Evolutionary conservation across 1,140 invertebrate genomes (phyloP).

Genomic region (Piezodorus guildinii): DNA sequence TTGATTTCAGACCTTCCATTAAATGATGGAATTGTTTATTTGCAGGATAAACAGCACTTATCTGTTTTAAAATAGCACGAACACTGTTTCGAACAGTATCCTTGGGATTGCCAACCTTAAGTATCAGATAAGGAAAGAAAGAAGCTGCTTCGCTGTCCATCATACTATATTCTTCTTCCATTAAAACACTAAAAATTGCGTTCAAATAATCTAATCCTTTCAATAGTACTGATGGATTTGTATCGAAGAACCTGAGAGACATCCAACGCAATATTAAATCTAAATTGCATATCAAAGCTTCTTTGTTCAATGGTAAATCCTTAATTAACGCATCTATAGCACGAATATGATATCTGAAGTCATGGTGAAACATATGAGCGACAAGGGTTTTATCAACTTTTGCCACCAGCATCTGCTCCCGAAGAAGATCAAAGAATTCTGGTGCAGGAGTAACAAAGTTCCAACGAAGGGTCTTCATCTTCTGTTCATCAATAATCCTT

Average conservation of each 20-base stretch:
- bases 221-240: constrained; percentile 90
- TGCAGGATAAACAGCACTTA: constrained; percentile 77
- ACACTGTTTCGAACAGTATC: constrained; percentile 84
- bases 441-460: constrained; percentile 85
- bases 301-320: constrained; percentile 60
- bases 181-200: constrained; percentile 66
- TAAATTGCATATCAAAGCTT: constrained; percentile 76
- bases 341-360: constrained; percentile 94
- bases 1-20: constrained; percentile 91
- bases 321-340: constrained; percentile 83
- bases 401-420: constrained; percentile 79
- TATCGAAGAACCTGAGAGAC: constrained; percentile 92
- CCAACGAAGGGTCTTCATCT: constrained; percentile 88
- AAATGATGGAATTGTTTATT: constrained; percentile 81
- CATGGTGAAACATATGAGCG: constrained; percentile 84
- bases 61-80: constrained; percentile 72
- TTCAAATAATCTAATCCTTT: constrained; percentile 88
- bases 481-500: constrained; percentile 81
- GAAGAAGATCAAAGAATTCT: constrained; percentile 86
- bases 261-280: constrained; percentile 95
- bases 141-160: constrained; percentile 81
- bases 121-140: constrained; percentile 87
- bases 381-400: constrained; percentile 77
- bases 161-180: constrained; percentile 71
- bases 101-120: constrained; percentile 93